Base-by-base conservation (phyloP, 1,140 invertebrate genomes). In the Maniola jurtina region DNA sequence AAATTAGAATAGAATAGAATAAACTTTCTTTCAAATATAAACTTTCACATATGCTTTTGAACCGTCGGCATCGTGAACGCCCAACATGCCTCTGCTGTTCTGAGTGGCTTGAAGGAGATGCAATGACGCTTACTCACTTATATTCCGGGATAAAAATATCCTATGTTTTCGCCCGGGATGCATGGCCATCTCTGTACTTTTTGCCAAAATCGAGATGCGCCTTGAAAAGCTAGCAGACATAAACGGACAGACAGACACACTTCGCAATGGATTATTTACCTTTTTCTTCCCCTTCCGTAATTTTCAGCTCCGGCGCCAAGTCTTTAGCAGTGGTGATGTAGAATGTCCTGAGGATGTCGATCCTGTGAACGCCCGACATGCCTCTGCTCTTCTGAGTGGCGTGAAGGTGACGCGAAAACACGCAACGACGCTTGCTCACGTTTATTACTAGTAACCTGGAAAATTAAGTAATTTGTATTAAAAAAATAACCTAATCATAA, bases 311-410 rank as follows among this genome's bases (percentile, higher is more conserved):
- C 1, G 82, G 79, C 7, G 77, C 77, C 45, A 90, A 68, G 61
- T 84, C 76, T 71, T 80, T 88, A 1, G 84, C 83, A 1, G 83
- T 80, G 74, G 94, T 93, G 68, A 95, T 92, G 82, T 94, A 96
- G 86, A 96, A 96, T 25, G 94, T 95, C 70, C 94, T 85, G 15
- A 96, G 81, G 64, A 95, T 94, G 81, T 96, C 95, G 61, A 94
- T 87, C 70, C 92, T 90, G 70, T 95, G 94, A 6, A 92, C 92
- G 0, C 92, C 92, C 48, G 91, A 92, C 70, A 88, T 89, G 16
- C 80, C 84, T 56, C 91, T 83, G 73, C 81, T 87, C 62, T 92
- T 90, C 47, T 88, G 84, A 60, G 71, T 83, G 52, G 91, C 91
- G 69, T 93, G 92, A 9, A 93, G 81, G 72, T 93, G 94, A 60